phyloP scores from a whole-genome alignment of 2,113 vertebrate species.

The Crotalus horridus region DNA sequence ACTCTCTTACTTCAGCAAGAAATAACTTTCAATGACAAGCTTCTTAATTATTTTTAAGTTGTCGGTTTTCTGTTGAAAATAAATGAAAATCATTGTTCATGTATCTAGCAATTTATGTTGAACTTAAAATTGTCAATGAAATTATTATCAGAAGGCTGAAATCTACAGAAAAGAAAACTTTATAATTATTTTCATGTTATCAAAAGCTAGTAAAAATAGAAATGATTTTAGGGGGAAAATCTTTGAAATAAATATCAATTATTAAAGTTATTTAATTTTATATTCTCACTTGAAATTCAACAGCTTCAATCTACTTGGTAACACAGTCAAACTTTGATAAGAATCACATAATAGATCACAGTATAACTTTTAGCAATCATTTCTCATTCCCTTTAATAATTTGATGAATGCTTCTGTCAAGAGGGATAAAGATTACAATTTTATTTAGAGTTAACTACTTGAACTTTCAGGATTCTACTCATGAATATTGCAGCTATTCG shows the following conservation, averaged over 20 bases:
- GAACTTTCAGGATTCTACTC: conserved; percentile 65
- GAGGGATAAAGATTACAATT: conserved; percentile 71
- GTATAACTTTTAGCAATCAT: conserved; percentile 68
- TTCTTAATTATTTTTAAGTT: conserved; percentile 36
- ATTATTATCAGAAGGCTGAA: conserved; percentile 35
- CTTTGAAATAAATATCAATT: conserved; percentile 27
- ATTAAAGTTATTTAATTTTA: conserved; percentile 48
- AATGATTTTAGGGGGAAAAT: conserved; percentile 16
- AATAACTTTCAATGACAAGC: conserved; percentile 48
- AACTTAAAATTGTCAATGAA: conserved; percentile 38
- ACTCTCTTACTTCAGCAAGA: conserved; percentile 57
- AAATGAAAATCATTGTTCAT: neutral
- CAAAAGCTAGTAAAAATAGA: conserved; percentile 7
- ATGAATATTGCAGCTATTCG: conserved; percentile 57
- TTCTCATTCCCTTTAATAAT: conserved; percentile 68
- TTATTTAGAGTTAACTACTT: conserved; percentile 64
- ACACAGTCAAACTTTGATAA: conserved; percentile 62
- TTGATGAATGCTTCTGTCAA: conserved; percentile 74
- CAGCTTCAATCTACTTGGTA: conserved; percentile 57
- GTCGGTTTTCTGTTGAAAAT: neutral
- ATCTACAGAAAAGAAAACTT: conserved; percentile 6
- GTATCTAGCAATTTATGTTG: conserved; percentile 43
- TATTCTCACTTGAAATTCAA: conserved; percentile 62
- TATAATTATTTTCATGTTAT: conserved; percentile 9
- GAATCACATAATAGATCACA: conserved; percentile 65